A percentile compares a stretch with the other conserved stretches of the same genome.
Conservation (phyloP, 2,113 vertebrate genomes). For the Ictidomys tridecemlineatus region DNA sequence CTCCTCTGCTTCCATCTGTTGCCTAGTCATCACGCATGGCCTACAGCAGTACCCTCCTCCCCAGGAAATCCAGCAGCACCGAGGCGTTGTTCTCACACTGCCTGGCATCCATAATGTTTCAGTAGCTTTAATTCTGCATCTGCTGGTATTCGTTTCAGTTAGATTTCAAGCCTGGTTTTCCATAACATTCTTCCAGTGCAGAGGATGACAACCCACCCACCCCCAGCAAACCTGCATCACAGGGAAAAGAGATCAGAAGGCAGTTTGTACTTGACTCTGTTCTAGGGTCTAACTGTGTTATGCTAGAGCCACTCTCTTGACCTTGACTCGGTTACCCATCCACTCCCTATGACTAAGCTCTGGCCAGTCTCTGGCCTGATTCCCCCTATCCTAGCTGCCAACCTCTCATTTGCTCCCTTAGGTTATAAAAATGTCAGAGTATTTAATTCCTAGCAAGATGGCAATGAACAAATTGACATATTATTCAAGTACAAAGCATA, state of each 20-base stretch:
- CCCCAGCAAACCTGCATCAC: background rate
- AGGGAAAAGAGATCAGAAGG: background rate
- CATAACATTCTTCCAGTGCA: background rate
- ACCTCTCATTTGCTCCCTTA: conserved; percentile 10
- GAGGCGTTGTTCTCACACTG: background rate
- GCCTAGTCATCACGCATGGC: background rate
- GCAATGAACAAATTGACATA: conserved; percentile 63
- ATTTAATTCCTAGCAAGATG: conserved; percentile 60
- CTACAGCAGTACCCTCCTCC: background rate
- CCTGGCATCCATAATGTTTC: background rate
- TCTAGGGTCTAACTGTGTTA: background rate
- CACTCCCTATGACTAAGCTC: background rate
- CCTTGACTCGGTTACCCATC: background rate
- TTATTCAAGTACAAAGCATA: conserved; percentile 56
- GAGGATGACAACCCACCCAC: background rate
- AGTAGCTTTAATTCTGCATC: too few species aligned
- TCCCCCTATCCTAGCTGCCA: background rate
- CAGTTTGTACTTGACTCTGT: conserved; percentile 14
- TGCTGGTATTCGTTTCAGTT: conserved; percentile 37
- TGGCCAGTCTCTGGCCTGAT: conserved; percentile 1
- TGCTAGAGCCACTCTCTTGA: background rate
- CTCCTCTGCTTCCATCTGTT: background rate
- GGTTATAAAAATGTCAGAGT: conserved; percentile 62
- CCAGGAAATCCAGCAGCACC: background rate
- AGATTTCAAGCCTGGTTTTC: conserved; percentile 45